phyloP scores from a whole-genome alignment of 2,888 invertebrate genomes.

The Mimas tiliae region DNA sequence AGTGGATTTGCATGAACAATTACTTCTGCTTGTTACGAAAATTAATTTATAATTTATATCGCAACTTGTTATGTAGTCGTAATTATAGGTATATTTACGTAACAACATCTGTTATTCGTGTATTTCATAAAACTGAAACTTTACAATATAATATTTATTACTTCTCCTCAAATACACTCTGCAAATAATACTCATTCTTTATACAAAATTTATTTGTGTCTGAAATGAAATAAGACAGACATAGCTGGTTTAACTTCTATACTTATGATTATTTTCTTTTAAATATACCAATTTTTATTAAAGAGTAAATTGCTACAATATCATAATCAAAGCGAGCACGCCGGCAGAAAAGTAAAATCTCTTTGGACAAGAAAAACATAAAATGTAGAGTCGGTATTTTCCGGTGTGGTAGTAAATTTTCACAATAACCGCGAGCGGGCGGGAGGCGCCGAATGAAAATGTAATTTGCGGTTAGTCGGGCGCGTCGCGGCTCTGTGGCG shows the following conservation, averaged over 20 bases:
- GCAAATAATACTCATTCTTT: too few species aligned
- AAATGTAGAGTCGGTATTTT: constrained; percentile 48
- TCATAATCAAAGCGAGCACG: neutral
- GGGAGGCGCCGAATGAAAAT: constrained; percentile 68
- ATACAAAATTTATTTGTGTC: too few species aligned
- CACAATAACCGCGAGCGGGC: constrained; percentile 48
- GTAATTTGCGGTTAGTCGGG: constrained; percentile 76
- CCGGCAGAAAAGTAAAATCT: constrained; percentile 23
- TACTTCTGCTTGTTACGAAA: neutral
- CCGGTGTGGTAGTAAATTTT: constrained; percentile 53
- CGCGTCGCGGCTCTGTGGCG: constrained; percentile 51
- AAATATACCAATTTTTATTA: too few species aligned
- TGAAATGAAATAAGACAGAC: too few species aligned
- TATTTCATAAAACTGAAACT: too few species aligned
- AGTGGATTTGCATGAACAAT: neutral
- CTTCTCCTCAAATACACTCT: too few species aligned
- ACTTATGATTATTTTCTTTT: too few species aligned
- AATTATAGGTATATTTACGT: neutral
- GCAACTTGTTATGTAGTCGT: neutral
- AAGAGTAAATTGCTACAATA: neutral
- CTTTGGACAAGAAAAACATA: constrained; percentile 35
- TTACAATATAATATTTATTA: too few species aligned
- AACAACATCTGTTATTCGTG: neutral
- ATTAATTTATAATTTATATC: neutral
- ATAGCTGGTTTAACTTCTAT: too few species aligned